phyloP scores from a whole-genome alignment of 2,888 invertebrate species.

The Drosophila antonietae region DNA sequence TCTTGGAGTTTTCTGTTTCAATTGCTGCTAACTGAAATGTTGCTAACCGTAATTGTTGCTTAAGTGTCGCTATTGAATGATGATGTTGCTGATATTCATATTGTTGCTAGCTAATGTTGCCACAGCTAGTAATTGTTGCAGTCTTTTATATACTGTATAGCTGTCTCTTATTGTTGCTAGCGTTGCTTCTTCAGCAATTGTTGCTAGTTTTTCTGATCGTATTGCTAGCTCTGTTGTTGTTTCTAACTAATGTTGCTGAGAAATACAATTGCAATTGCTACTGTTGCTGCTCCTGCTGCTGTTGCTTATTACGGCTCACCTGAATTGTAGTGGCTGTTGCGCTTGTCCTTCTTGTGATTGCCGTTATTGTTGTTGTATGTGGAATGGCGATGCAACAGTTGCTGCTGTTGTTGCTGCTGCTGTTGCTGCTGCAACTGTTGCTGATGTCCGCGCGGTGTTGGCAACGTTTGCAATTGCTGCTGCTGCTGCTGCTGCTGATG shows the following conservation, averaged over 20 bases:
- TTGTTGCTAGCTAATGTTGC: background rate
- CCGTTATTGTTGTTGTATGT: slow-evolving; percentile 76
- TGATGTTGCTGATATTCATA: background rate
- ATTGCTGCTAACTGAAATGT: background rate
- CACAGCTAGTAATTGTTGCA: too few species aligned
- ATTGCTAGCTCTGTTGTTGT: background rate
- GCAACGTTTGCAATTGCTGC: slow-evolving; percentile 62
- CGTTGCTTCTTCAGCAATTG: too few species aligned
- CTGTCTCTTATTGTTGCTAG: too few species aligned
- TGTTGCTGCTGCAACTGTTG: slow-evolving; percentile 49
- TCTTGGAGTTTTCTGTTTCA: too few species aligned
- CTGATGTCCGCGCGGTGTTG: slow-evolving; percentile 60
- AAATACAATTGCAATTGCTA: background rate
- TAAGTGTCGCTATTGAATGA: background rate
- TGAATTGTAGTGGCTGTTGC: slow-evolving; percentile 82
- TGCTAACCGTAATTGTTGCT: background rate
- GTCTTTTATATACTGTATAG: too few species aligned
- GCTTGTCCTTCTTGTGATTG: slow-evolving; percentile 74
- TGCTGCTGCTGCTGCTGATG: slow-evolving; percentile 50
- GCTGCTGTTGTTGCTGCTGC: slow-evolving; percentile 61
- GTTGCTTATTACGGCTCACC: background rate
- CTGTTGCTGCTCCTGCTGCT: too few species aligned
- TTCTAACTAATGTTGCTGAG: background rate
- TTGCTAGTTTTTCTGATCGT: too few species aligned
- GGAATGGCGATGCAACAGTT: slow-evolving; percentile 64